Percentiles rank a stretch among this genome's conserved stretches.
Evolutionary conservation across 2,113 vertebrate species (phyloP).

Genomic region (Asarcornis scutulata): DNA sequence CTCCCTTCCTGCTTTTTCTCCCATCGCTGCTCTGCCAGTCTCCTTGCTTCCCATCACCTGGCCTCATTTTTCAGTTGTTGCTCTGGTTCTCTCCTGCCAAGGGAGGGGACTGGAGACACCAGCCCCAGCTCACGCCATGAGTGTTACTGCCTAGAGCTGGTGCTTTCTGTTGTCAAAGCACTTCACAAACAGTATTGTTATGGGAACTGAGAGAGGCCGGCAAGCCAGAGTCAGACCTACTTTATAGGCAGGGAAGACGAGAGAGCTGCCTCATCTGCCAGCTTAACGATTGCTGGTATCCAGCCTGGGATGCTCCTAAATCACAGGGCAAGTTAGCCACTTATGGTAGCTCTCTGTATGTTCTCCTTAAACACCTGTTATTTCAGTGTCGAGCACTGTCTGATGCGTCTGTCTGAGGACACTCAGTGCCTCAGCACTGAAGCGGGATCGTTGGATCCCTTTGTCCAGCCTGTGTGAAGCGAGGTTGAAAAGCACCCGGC

Average conservation of each 20-base stretch:
- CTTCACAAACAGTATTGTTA: not conserved
- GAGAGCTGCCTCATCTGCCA: not conserved
- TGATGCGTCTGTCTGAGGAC: not conserved
- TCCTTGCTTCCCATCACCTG: not conserved
- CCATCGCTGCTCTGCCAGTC: not conserved
- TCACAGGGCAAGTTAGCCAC: not conserved
- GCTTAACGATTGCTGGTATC: not conserved
- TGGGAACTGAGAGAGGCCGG: not conserved
- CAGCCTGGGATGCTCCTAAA: not conserved
- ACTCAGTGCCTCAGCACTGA: not conserved
- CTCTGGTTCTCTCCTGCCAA: not conserved
- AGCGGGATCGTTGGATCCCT: not conserved
- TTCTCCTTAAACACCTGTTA: not conserved
- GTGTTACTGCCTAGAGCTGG: not conserved
- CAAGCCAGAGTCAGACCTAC: not conserved
- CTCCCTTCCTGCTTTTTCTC: not conserved
- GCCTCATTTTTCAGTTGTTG: not conserved
- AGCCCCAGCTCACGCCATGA: not conserved
- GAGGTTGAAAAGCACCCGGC: not conserved
- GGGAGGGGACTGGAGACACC: fast-evolving
- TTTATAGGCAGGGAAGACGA: not conserved
- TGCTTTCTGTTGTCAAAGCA: not conserved
- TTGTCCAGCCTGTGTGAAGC: fast-evolving
- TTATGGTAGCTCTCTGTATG: not conserved
- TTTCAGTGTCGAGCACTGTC: not conserved